Evolutionary conservation across 2,888 invertebrate genomes (phyloP).

Genomic region (Cecidostiba fungosa): DNA sequence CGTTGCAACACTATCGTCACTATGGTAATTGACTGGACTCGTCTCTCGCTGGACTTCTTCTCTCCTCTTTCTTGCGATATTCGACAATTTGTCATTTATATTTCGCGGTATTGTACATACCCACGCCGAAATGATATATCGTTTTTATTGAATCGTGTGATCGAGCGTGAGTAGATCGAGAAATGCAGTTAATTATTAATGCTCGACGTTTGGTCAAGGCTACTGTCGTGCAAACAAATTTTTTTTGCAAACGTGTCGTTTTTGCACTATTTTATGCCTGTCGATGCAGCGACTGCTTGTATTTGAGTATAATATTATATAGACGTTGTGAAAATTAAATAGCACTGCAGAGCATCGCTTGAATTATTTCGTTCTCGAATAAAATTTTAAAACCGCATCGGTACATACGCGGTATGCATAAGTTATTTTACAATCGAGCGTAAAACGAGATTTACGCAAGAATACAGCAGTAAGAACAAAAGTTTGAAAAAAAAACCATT

Average conservation of each 20-base stretch:
- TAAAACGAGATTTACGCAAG: too few species aligned
- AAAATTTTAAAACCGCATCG: not conserved
- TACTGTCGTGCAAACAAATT: not conserved
- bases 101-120: not conserved
- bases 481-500: not conserved
- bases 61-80: not conserved
- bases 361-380: not conserved
- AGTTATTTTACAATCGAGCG: too few species aligned
- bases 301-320: not conserved
- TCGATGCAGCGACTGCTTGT: not conserved
- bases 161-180: not conserved
- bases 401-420: too few species aligned
- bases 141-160: not conserved
- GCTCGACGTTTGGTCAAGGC: not conserved
- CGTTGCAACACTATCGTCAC: constrained; percentile 60
- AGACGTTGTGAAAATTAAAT: not conserved
- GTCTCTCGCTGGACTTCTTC: constrained; percentile 35
- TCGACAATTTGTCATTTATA: constrained; percentile 1
- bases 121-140: not conserved
- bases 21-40: constrained; percentile 61
- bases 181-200: not conserved
- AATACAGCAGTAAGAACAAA: too few species aligned
- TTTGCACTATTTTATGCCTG: not conserved
- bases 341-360: too few species aligned
- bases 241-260: not conserved